These are phyloP conservation scores for Drosophila sp. DNA, from an alignment of 1,140 invertebrate species.

Conservation along the genomic window DNA sequence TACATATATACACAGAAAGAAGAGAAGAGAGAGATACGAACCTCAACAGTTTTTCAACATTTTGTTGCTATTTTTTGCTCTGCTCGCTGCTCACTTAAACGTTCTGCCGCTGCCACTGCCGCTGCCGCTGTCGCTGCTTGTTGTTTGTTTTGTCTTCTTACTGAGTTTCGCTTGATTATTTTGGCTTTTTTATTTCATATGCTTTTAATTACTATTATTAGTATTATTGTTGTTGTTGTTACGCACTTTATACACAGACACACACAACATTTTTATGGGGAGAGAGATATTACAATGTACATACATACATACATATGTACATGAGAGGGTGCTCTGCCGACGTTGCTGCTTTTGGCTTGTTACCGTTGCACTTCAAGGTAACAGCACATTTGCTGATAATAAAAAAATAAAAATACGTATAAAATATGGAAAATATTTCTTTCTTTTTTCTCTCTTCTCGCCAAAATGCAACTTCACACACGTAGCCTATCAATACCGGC, in stretches of 20 bases:
- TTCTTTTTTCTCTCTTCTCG: constrained; percentile 8
- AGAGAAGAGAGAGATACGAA: constrained; percentile 40
- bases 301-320: no score
- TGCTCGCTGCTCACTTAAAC: constrained; percentile 28
- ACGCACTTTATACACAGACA: constrained; percentile 48
- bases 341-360: constrained; percentile 33
- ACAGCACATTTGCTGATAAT: constrained; percentile 47
- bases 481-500: constrained; percentile 34
- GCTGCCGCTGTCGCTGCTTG: constrained; percentile 39
- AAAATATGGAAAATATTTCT: constrained; percentile 6
- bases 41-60: constrained; percentile 78
- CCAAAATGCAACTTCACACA: constrained; percentile 20
- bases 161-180: constrained; percentile 74
- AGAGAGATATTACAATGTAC: not conserved
- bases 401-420: constrained; percentile 11
- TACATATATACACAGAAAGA: constrained; percentile 34
- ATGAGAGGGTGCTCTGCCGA: constrained; percentile 2
- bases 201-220: constrained; percentile 40
- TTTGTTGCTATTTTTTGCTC: constrained; percentile 71
- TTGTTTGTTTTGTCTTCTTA: constrained; percentile 64
- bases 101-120: constrained; percentile 38
- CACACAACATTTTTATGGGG: constrained; percentile 12
- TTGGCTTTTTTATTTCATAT: constrained; percentile 49
- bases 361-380: constrained; percentile 54
- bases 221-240: constrained; percentile 43